Evolutionary conservation across 2,888 invertebrate species (phyloP), one percentile per base, ranked within the genome.

Genomic region (Herminia tarsipennalis): DNA sequence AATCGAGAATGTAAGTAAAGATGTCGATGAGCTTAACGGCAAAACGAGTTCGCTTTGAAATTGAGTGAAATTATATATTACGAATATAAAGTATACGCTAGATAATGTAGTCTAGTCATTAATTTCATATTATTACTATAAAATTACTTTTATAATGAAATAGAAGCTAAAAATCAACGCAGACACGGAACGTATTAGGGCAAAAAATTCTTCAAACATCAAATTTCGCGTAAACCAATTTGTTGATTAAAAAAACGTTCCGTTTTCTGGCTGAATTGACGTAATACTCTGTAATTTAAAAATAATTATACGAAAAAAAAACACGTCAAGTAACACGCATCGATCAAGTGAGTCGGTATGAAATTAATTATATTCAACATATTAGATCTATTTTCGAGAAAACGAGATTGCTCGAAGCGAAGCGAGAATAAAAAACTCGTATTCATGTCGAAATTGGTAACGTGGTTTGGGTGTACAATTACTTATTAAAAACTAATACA

Each of bases 331-430:
- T 81, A 84, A 80, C 88, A 88, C 88, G 87, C 88, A 88, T 89
- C 88, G 86, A 89, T 88, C 88, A 88, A 66, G 70, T 68, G 70
- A 74, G 70, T 79, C 70, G 73, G 76, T 86, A 85, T 81, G 79
- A 86, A 87, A 88, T 88, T 88, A 89, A 89, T 89, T 89, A 88
- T 86, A 83, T 88, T 84, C 84, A 83, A 86, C 85, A 82, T 88
- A 88, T 88, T 85, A 88, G 87, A 86, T 86, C 85, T 86, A 83
- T 89, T 89, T 89, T 88, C 81, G 86, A 88, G 88, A 85, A 88
- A 89, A 89, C 87, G 79, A 88, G 88, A 85, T 85, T 82, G 88
- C 82, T 81, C 52, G 56, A 64, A 82, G 82, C 82, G 79, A 74
- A 76, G 72, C 73, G 75, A 74, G 77, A 85, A 78, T 82, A 81